Evolutionary conservation across 1,140 invertebrate genomes (phyloP), one percentile per base, ranked within the genome.

Genomic region (Pantala flavescens): DNA sequence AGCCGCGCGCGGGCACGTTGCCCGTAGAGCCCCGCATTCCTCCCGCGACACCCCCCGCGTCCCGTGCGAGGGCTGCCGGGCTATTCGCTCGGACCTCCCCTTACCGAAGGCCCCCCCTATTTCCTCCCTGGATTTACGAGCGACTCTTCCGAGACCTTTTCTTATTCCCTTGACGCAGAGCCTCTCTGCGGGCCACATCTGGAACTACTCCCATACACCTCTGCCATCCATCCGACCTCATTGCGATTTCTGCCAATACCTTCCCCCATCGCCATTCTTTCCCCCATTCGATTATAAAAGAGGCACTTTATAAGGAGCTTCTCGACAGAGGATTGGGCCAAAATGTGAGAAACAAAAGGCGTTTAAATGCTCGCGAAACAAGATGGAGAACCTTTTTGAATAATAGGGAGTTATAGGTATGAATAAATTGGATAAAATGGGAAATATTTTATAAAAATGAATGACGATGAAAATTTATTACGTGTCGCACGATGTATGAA

Each of bases 1-100:
- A 81, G 82, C 83, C 82, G 82, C 83, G 83, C 83, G 82, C 83
- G 83, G 82, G 82, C 82, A 82, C 82, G 82, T 82, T 80, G 79
- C 79, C 78, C 77, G 80, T 76, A 80, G 78, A 80, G 80, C 36
- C n/a, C 19, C 28, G 16, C n/a, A 73, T 23, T n/a, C 28, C 16
- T 10, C 23, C 28, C 73, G 24, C 24, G 19, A 23, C 80, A 81
- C 81, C 81, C 28, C 28, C 28, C 28, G 28, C 28, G 28, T 36
- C 28, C 28, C 28, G 10, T 36, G 74, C 77, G 75, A 73, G 73
- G 75, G 28, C 28, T 2, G 28, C 28, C 9, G 28, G 9, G 28
- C 3, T 2, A 36, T 36, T 36, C 9, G 2, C 3, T 36, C 9
- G 3, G 28, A 9, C 2, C 28, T 12, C 12, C 14, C 49, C 49